phyloP scores from a whole-genome alignment of 1,140 invertebrate genomes.

The Oreohelix idahoensis region DNA sequence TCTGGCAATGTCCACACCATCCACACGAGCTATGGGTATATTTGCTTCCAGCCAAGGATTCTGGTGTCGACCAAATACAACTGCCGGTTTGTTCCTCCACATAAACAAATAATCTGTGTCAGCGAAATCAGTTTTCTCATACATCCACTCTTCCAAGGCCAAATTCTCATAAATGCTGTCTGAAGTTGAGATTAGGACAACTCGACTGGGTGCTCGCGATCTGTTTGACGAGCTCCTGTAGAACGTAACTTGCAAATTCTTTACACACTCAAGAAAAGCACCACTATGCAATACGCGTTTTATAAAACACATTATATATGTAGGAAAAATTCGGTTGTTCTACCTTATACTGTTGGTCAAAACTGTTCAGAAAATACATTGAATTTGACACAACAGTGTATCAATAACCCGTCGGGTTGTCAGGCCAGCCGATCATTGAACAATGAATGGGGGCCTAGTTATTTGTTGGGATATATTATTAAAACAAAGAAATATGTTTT shows the following conservation, averaged over 20 bases:
- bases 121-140: constrained; percentile 85
- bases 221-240: background rate
- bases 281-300: background rate
- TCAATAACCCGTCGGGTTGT: too few species aligned
- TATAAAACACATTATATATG: background rate
- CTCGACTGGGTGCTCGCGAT: constrained; percentile 17
- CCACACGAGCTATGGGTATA: constrained; percentile 73
- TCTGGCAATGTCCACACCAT: constrained; percentile 83
- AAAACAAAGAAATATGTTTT: too few species aligned
- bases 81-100: constrained; percentile 92
- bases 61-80: constrained; percentile 96
- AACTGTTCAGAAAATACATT: too few species aligned
- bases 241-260: background rate
- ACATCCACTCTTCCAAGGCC: constrained; percentile 95
- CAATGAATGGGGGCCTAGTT: too few species aligned
- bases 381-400: too few species aligned
- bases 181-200: constrained; percentile 83
- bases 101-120: constrained; percentile 86
- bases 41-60: constrained; percentile 96
- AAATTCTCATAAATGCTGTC: constrained; percentile 91
- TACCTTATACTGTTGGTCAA: too few species aligned
- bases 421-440: too few species aligned
- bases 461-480: too few species aligned
- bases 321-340: too few species aligned
- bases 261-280: background rate